These are phyloP conservation scores for Ascaphus truei DNA, from an alignment of 2,113 vertebrate species.

Conservation along the genomic window DNA sequence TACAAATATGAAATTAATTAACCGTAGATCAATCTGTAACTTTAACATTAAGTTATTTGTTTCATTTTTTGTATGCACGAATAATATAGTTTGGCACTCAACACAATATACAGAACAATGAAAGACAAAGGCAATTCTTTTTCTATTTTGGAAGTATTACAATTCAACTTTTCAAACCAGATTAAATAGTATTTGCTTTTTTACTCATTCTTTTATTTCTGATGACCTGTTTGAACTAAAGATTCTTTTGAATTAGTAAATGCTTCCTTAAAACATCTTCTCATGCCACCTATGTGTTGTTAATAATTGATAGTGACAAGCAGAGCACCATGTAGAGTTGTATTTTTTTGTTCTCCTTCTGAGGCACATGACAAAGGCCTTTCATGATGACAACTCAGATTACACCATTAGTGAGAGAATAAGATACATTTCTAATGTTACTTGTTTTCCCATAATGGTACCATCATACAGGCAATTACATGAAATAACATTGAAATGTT, in stretches of 20 bases:
- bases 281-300: constrained; percentile 47
- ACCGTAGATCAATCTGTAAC: constrained; percentile 12
- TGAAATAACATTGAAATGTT: no score
- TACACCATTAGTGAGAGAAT: background rate
- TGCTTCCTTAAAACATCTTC: constrained; percentile 62
- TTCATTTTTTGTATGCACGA: constrained; percentile 20
- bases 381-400: constrained; percentile 40
- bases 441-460: background rate
- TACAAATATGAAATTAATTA: constrained; percentile 23
- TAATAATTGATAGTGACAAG: constrained; percentile 67
- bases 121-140: constrained; percentile 24
- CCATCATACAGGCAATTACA: no score
- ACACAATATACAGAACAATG: background rate
- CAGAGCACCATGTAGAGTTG: constrained; percentile 47
- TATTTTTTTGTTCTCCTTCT: constrained; percentile 42
- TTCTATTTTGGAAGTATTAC: constrained; percentile 28
- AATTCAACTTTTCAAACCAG: constrained; percentile 26
- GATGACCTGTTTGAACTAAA: constrained; percentile 59
- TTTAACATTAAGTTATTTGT: background rate
- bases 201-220: constrained; percentile 46
- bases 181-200: constrained; percentile 47
- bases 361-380: constrained; percentile 46
- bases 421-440: background rate
- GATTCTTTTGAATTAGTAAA: constrained; percentile 67
- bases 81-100: constrained; percentile 20